Percentiles rank a stretch among this genome's conserved stretches.
Evolutionary conservation across 2,113 vertebrate species (phyloP).

Genomic region (Antigone vipio): DNA sequence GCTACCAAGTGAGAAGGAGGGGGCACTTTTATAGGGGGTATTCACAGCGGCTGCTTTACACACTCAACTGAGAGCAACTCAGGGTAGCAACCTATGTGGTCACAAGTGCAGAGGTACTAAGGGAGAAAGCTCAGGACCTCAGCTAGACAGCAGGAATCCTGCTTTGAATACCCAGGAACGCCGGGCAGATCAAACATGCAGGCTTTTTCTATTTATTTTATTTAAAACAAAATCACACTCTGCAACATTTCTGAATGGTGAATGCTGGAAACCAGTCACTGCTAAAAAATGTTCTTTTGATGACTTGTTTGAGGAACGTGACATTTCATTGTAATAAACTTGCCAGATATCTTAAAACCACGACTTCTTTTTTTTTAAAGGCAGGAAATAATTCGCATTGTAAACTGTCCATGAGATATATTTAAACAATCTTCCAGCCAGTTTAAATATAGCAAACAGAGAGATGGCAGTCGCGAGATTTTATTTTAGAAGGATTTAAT

Average conservation of each 20-base stretch:
- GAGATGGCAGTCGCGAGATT: not conserved
- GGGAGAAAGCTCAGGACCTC: not conserved
- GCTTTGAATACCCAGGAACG: not conserved
- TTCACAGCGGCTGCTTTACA: not conserved
- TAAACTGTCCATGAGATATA: slow-evolving; percentile 23
- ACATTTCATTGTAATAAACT: slow-evolving; percentile 20
- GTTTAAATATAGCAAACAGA: slow-evolving; percentile 3
- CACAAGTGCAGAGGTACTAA: not conserved
- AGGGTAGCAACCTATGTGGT: not conserved
- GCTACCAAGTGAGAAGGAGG: not conserved
- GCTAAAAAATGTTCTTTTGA: slow-evolving; percentile 29
- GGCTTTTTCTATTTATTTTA: not conserved
- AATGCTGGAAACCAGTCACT: not conserved
- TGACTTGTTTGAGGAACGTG: not conserved
- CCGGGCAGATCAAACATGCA: not conserved
- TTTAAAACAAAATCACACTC: not conserved
- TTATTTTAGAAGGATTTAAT: not conserved
- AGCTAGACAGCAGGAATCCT: not conserved
- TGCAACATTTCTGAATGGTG: not conserved
- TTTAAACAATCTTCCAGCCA: slow-evolving; percentile 22
- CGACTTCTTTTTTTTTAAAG: not conserved
- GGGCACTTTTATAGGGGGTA: not conserved
- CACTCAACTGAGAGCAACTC: not conserved
- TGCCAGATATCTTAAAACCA: slow-evolving; percentile 11
- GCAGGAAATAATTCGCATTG: slow-evolving; percentile 30